Evolutionary conservation across 2,113 vertebrate species (phyloP).

Genomic region (Bettongia penicillata): DNA sequence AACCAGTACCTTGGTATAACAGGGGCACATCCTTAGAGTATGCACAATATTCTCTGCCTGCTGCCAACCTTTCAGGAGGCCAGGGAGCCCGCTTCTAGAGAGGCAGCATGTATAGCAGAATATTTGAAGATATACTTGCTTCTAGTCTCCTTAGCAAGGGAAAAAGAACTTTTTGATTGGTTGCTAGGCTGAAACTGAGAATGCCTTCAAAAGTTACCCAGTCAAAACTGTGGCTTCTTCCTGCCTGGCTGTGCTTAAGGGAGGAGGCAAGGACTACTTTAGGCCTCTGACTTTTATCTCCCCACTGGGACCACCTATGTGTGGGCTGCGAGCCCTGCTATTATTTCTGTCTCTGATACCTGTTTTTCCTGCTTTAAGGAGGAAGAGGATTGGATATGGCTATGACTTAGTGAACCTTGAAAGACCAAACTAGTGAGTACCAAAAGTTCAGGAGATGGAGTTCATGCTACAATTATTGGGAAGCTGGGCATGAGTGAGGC

Average conservation of each 20-base stretch:
- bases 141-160: background rate
- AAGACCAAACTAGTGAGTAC: background rate
- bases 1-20: background rate
- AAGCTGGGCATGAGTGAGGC: background rate
- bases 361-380: background rate
- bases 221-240: background rate
- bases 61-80: too few relatives aligned
- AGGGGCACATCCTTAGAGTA: background rate
- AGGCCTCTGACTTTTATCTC: background rate
- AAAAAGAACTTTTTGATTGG: background rate
- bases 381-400: background rate
- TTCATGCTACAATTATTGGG: background rate
- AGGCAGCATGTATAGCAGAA: background rate
- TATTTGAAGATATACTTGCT: background rate
- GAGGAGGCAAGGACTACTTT: background rate
- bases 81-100: background rate
- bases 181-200: background rate
- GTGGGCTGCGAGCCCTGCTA: background rate
- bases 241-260: background rate
- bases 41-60: too few relatives aligned
- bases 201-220: background rate
- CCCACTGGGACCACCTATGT: background rate
- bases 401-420: background rate
- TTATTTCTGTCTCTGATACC: background rate
- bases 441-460: background rate